Evolutionary conservation across 1,140 invertebrate species (phyloP), one percentile per base, ranked within the genome.

Genomic region (Lordiphosa stackelbergi): DNA sequence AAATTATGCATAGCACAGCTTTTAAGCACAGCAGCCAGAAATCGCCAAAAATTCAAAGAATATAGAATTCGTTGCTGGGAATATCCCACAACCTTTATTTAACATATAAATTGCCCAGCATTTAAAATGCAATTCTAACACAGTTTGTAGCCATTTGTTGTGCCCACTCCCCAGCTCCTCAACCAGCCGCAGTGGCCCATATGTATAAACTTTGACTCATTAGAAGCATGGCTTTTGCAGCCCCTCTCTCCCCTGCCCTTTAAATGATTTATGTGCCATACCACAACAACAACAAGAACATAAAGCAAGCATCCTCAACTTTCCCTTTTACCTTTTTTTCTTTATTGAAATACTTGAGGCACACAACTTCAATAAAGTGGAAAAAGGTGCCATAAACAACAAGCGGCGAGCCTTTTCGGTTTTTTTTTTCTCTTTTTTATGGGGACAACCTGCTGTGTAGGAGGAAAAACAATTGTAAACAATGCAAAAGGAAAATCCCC

Each of bases 381-480:
- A 81, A 79, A 81, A 79, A 79, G 75, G 75, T 79, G 77, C 71
- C 75, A 79, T 79, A 79, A 79, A 79, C 77, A 79, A 72, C 59
- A 69, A 81, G 66, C 63, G 59, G 42, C 53, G 55, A 47, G 70
- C 66, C 70, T 74, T 81, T 66, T 56, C 66, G 13, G 35, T 12
- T 24, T 12, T 47, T 36, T 53, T 53, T 19, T 19, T 3, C 19
- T 19, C 19, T 19, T 19, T 19, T 19, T 56, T 49, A 58, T 58
- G 61, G 62, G 69, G 47, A 70, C 55, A 60, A 37, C 73, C 47
- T 41, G 73, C 73, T 77, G 73, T 64, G 69, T 37, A 38, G 66
- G 31, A 24, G n/a, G 4, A 31, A 52, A 69, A 71, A 78, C 74
- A 79, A 79, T 81, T 81, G 75, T 75, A 81, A 81, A 83, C 75